Base-by-base conservation (phyloP, 2,888 invertebrate genomes). In the Eumerus sabulonum region DNA sequence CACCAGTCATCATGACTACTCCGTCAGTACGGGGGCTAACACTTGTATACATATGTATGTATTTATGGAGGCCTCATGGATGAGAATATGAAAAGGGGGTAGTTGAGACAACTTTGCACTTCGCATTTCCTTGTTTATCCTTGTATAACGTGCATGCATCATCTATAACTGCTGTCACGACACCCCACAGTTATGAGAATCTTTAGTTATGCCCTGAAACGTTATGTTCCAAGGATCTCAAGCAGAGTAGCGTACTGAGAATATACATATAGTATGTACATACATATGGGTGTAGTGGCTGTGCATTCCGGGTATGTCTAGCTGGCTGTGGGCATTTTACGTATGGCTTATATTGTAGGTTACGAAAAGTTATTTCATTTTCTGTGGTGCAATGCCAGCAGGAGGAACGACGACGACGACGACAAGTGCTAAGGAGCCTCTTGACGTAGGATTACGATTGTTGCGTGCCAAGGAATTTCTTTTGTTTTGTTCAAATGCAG, bases 41-140 rank as follows among this genome's bases (percentile, higher is more conserved):
- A 73, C 73, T 73, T 77, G n/a, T n/a, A n/a, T n/a, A n/a, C n/a
- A n/a, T n/a, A n/a, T n/a, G n/a, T n/a, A n/a, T n/a, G n/a, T n/a
- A 77, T 77, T 73, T 73, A 76, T 76, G 66, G 72, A 76, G 66
- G 71, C 54, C 47, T 71, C 40, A 53, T 44, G 44, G 48, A 76
- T 48, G 42, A 40, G 51, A 70, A 40, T 54, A 47, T 50, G 18
- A 50, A 45, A 62, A 51, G 48, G 66, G 66, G 56, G 27, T 27
- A 27, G 27, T 27, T 7, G 27, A 77, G 57, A 45, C 67, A 77
- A 73, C 67, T 77, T 73, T 68, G 59, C 53, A 73, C 73, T 68
- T 77, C 73, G 66, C 67, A 77, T 77, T 77, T 77, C 67, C 73
- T 73, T 73, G 67, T 77, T 77, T 77, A 73, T 77, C 62, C 77